Evolutionary conservation across 2,113 vertebrate genomes (phyloP), one percentile per base, ranked within the genome.

Genomic region (Oryzias javanicus): DNA sequence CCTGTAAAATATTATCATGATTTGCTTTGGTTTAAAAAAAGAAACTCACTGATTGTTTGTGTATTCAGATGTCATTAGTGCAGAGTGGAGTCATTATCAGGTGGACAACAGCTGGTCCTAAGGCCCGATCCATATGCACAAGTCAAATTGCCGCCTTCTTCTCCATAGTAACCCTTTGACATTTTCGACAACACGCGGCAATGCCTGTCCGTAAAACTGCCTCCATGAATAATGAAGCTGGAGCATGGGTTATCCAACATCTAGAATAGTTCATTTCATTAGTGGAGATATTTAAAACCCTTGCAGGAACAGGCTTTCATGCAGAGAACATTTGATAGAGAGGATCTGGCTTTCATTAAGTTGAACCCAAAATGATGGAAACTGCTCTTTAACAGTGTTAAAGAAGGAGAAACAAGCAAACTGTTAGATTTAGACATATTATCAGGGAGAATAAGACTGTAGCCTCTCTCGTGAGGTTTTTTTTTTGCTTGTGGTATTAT

Each of bases 41-140:
- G 20, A 63, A 14, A 47, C 56, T 65, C 56, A 55, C 60, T 54
- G 49, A 50, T 60, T 22, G 16, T 84, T 79, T 89, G 84, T 70
- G 61, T 87, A 87, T 87, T 86, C 71, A 83, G 70, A 87, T 86
- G 83, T 88, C 78, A 81, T 89, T 74, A 76, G 76, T 48, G 61
- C 20, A 72, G 68, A 80, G 77, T 79, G 73, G 68, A 79, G 65
- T 49, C 62, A 14, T 55, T 53, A 67, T 69, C 64, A 64, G 79
- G 73, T 58, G 67, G 52, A 61, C 35, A 67, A 61, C 85, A 87
- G 81, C 76, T 84, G 86, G 59, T 46, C 49, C 59, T 5, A 54
- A 40, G 57, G 24, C n/a, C 73, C 50, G 19, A 60, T 86, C 80
- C 72, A 88, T 87, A 81, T 80, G 45, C 49, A 72, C 65, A 72